Conservation (phyloP, 2,113 vertebrate genomes). For the Myiozetetes cayanensis region DNA sequence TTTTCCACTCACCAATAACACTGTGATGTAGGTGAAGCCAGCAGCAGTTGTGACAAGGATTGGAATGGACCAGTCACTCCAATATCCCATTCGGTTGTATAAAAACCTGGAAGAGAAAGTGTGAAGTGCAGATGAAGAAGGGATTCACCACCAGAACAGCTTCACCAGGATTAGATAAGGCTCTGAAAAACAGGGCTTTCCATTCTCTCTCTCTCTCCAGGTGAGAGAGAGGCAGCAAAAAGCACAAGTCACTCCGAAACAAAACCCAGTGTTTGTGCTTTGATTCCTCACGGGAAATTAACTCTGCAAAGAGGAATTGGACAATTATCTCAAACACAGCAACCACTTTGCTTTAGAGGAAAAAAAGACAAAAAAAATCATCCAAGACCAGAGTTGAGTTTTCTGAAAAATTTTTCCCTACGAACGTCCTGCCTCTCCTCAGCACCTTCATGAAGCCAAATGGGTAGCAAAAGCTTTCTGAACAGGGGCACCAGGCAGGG, state of each 20-base stretch:
- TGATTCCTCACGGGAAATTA: background rate
- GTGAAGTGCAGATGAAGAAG: background rate
- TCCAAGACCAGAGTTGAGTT: background rate
- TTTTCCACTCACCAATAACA: conserved; percentile 80
- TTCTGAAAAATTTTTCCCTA: background rate
- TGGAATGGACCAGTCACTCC: conserved; percentile 92
- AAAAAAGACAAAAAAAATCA: background rate
- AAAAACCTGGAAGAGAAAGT: conserved; percentile 81
- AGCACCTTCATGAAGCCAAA: background rate
- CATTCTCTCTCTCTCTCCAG: background rate
- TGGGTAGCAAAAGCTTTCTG: background rate
- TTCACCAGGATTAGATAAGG: background rate
- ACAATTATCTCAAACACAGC: background rate
- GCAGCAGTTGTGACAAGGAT: conserved; percentile 86
- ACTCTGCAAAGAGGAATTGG: background rate
- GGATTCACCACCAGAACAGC: background rate
- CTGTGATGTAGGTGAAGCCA: conserved; percentile 86
- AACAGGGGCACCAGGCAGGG: background rate
- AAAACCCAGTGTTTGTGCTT: background rate
- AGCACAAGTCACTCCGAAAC: background rate
- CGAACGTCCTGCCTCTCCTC: background rate
- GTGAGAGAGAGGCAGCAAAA: background rate
- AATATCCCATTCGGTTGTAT: conserved; percentile 89
- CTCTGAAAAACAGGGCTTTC: background rate
- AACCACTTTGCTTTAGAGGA: background rate